Percentiles rank a stretch among this genome's conserved stretches.
These are phyloP conservation scores for Bombus turneri DNA, from an alignment of 1,140 invertebrate species.

Conservation along the genomic window DNA sequence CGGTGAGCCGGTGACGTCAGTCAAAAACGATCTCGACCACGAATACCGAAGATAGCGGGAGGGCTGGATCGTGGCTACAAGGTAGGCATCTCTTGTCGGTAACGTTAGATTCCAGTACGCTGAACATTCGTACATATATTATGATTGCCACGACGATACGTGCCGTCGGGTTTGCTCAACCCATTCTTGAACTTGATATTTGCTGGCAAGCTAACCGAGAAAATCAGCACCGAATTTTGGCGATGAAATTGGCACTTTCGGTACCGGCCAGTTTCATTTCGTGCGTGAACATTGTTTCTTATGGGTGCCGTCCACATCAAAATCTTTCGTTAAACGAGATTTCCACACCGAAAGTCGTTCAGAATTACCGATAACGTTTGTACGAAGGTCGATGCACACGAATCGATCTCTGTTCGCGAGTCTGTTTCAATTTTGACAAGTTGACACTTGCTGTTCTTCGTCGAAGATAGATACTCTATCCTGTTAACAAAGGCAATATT, in stretches of 20 bases:
- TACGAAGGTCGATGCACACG: neutral
- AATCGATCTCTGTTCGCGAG: neutral
- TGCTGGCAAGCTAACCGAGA: conserved; percentile 62
- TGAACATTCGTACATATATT: conserved; percentile 78
- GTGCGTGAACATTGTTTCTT: neutral
- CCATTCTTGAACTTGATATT: conserved; percentile 68
- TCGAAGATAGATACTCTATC: no score
- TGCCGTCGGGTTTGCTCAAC: conserved; percentile 70
- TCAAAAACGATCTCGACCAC: conserved; percentile 41
- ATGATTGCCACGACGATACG: conserved; percentile 76
- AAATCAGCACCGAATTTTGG: conserved; percentile 31
- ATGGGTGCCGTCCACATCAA: neutral
- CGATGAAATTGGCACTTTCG: neutral
- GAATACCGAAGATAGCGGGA: conserved; percentile 59
- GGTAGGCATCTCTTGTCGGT: conserved; percentile 72
- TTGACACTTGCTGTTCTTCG: neutral
- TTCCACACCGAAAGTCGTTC: no score
- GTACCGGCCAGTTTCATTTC: neutral
- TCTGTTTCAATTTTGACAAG: neutral
- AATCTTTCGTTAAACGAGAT: no score
- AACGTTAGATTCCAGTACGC: conserved; percentile 74
- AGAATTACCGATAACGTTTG: neutral
- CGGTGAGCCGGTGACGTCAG: conserved; percentile 29
- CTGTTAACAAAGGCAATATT: neutral
- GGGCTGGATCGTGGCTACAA: conserved; percentile 57